phyloP scores from a whole-genome alignment of 2,113 vertebrate genomes.

The Labrus mixtus region DNA sequence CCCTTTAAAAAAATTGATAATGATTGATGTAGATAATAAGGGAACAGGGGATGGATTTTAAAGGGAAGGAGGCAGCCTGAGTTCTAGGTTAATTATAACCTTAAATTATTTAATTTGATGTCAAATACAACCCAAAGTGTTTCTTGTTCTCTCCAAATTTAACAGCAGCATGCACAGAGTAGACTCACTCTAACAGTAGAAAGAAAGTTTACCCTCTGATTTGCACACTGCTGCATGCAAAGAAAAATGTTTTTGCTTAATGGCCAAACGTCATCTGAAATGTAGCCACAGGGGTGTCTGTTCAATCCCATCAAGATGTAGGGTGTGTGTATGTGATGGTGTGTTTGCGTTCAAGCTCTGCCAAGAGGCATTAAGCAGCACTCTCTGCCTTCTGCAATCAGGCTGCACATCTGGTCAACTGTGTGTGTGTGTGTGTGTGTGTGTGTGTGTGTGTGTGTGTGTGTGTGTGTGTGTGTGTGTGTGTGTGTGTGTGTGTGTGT shows the following conservation, averaged over 20 bases:
- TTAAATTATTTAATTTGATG: slow-evolving; percentile 3
- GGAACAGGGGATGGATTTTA: background rate
- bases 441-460: too few species aligned
- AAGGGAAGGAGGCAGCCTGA: background rate
- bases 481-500: too few species aligned
- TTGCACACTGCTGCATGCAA: background rate
- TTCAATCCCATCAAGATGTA: slow-evolving; percentile 14
- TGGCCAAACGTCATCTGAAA: slow-evolving; percentile 5
- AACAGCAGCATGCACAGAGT: background rate
- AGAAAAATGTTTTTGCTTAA: background rate
- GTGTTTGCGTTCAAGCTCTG: slow-evolving; percentile 22
- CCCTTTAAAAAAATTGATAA: background rate
- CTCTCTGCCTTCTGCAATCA: slow-evolving; percentile 14
- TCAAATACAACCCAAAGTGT: background rate
- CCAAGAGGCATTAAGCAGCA: slow-evolving; percentile 36
- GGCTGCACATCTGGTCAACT: slow-evolving; percentile 52
- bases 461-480: too few species aligned
- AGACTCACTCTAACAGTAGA: background rate
- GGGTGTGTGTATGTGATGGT: background rate
- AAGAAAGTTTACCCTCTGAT: background rate
- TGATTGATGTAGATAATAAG: background rate
- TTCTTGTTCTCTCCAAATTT: background rate
- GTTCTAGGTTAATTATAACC: too few species aligned
- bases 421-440: background rate
- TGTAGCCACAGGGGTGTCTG: slow-evolving; percentile 13